Conservation (phyloP, 2,797 vertebrate species). For the Chaenodraco wilsoni region DNA sequence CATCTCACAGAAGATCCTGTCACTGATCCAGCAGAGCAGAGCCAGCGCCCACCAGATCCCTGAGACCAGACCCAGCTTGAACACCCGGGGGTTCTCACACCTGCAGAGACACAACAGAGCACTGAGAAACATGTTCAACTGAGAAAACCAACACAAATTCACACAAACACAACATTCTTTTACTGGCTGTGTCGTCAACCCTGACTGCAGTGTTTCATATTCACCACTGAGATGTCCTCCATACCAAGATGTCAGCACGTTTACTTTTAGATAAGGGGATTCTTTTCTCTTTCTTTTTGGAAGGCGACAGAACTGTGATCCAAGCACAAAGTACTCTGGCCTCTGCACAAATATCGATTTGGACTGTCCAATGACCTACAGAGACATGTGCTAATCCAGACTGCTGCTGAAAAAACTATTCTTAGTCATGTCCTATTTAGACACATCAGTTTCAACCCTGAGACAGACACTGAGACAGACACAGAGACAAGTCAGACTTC, state of each 20-base stretch:
- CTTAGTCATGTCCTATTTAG: slow-evolving; percentile 64
- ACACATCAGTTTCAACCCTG: slow-evolving; percentile 22
- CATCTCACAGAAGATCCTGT: slow-evolving; percentile 96
- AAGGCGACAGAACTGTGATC: not conserved
- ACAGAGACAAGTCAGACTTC: slow-evolving; percentile 33
- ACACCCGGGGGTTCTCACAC: slow-evolving; percentile 95
- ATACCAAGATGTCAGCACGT: not conserved
- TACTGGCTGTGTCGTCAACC: not conserved
- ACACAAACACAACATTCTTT: slow-evolving; percentile 7
- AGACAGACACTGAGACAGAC: slow-evolving; percentile 27
- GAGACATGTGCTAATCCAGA: slow-evolving; percentile 54
- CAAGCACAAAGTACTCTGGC: slow-evolving; percentile 1
- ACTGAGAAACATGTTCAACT: slow-evolving; percentile 9
- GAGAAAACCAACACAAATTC: slow-evolving; percentile 9
- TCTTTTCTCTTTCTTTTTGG: slow-evolving; percentile 5
- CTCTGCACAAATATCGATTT: slow-evolving; percentile 8
- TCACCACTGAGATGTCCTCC: not conserved
- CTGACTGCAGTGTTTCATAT: not conserved
- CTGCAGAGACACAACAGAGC: slow-evolving; percentile 72
- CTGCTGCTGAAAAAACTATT: slow-evolving; percentile 65
- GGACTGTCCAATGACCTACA: slow-evolving; percentile 50
- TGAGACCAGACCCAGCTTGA: slow-evolving; percentile 91
- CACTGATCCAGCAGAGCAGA: slow-evolving; percentile 96
- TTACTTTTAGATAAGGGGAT: slow-evolving; percentile 8
- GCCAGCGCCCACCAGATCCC: slow-evolving; percentile 94